Evolutionary conservation across 2,797 vertebrate genomes (phyloP).

Genomic region (Enteromius anoplus): DNA sequence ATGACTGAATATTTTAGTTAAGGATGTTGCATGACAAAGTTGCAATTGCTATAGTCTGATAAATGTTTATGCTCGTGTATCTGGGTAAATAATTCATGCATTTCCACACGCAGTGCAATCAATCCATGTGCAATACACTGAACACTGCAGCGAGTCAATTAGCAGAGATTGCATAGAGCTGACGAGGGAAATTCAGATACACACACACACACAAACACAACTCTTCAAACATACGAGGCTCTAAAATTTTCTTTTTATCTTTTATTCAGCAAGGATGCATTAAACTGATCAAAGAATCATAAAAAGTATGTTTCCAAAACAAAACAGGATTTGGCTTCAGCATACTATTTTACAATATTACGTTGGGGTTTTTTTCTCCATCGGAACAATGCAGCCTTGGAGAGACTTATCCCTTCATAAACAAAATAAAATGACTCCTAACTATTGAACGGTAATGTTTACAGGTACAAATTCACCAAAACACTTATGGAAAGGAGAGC

Average conservation of each 20-base stretch:
- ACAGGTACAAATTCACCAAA: slow-evolving; percentile 26
- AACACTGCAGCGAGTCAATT: slow-evolving; percentile 24
- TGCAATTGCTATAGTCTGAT: slow-evolving; percentile 49
- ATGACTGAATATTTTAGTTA: slow-evolving; percentile 7
- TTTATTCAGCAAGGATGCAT: neutral
- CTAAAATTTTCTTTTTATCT: neutral
- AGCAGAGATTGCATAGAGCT: slow-evolving; percentile 15
- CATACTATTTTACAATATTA: neutral
- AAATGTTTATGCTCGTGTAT: slow-evolving; percentile 29
- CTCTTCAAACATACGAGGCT: neutral
- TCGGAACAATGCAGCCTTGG: neutral
- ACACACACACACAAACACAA: neutral
- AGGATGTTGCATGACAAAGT: slow-evolving; percentile 38
- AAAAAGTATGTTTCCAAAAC: neutral
- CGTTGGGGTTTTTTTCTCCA: neutral
- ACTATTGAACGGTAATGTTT: neutral
- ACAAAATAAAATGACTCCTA: neutral
- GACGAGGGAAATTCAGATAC: slow-evolving; percentile 26
- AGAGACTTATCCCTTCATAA: neutral
- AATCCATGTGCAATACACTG: slow-evolving; percentile 43
- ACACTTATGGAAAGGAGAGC: neutral
- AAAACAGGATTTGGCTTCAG: neutral
- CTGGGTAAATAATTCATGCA: slow-evolving; percentile 51
- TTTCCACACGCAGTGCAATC: slow-evolving; percentile 40
- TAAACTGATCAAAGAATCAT: neutral